Conservation (phyloP, 1,140 invertebrate species). For the Hycleus cichorii region DNA sequence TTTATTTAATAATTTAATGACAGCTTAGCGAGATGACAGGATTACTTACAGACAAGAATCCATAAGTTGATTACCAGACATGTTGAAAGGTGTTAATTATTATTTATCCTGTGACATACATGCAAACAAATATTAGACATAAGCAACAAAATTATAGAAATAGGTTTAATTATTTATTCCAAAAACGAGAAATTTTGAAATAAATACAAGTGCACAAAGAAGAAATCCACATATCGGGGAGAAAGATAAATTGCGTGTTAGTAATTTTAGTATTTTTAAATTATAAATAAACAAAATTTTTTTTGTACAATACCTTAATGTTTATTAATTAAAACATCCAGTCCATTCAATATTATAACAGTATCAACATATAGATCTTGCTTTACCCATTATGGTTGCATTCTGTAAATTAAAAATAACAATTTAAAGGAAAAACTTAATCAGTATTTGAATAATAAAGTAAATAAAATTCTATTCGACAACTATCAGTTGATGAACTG, state of each 20-base stretch:
- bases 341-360: too few species aligned
- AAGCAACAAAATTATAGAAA: conserved; percentile 20
- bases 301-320: too few species aligned
- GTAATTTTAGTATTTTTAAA: background rate
- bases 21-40: too few species aligned
- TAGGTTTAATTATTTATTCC: conserved; percentile 10
- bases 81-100: conserved; percentile 33
- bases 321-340: too few species aligned
- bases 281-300: background rate
- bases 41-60: conserved; percentile 42
- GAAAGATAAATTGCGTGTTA: background rate
- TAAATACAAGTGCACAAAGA: background rate
- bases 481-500: too few species aligned
- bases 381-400: too few species aligned
- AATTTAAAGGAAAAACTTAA: too few species aligned
- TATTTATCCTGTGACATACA: conserved; percentile 35
- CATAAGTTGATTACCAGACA: conserved; percentile 42
- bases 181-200: conserved; percentile 12
- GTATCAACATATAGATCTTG: too few species aligned
- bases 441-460: too few species aligned
- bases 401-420: too few species aligned
- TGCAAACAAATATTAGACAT: conserved; percentile 37
- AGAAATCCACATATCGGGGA: background rate
- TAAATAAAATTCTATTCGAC: too few species aligned
- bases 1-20: too few species aligned